Base-by-base conservation (phyloP, 2,888 invertebrate species). In the Coenonympha arcania region DNA sequence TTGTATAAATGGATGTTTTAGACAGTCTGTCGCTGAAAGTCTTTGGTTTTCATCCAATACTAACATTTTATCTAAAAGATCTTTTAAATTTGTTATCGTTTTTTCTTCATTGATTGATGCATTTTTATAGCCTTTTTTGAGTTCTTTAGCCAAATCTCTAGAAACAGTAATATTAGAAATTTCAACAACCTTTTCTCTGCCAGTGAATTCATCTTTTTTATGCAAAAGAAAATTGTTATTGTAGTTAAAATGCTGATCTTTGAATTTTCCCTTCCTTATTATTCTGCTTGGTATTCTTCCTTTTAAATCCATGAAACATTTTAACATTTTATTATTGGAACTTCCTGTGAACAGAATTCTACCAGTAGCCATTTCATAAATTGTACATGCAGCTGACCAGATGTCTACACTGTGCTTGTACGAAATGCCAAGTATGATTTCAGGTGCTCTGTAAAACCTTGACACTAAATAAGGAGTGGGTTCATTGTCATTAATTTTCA, bases 301-400 rank as follows among this genome's bases (percentile, higher is more conserved):
- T 78, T 98, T 99, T 33, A 99, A 86, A 69, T 99, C 99, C 97
- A 98, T 98, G 78, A 97, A 96, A 82, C 93, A 94, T 82, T 99
- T 99, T 53, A 99, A 87, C 99, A 99, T 99, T 87, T 94, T 95
- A 79, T 99, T 99, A 84, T 99, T 99, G 4, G 96, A 95, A 77
- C 95, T 95, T 47, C 99, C 99, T 48, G 97, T 93, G 74, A 99
- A 99, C 86, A 99, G 89, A 60, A 99, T 99, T 83, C 94, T 95
- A 20, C 99, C 99, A 3, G 98, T 99, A 74, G 98, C 98, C 65
- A 99, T 77, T 86, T 99, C 99, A 78, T 93, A 99, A 62, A 99
- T 93, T 26, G 99, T 99, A 71, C 97, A 97, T n/a, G 96, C 99
- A 11, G 96, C 93, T 24, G 98, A 98, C 99, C 99, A 99, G 89